Evolutionary conservation across 1,140 invertebrate species (phyloP), one percentile per base, ranked within the genome.

Genomic region (Calephelis nemesis): DNA sequence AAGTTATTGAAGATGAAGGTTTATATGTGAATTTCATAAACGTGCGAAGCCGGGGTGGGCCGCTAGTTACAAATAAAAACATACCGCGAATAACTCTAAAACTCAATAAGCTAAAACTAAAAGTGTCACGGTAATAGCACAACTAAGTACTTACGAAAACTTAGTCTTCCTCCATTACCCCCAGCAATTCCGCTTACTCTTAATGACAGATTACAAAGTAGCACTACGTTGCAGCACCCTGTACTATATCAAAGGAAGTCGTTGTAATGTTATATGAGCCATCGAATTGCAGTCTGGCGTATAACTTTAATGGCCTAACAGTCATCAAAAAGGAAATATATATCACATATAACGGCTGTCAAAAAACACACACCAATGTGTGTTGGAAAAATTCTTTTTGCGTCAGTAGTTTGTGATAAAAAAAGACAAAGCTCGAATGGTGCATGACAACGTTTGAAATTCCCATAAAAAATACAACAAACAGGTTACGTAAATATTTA

Each of bases 381-480:
- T 15, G 40, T 67, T 54, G n/a, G 58, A 60, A 58, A 60, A 60
- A 40, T n/a, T 40, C 30, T 40, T 58, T 66, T 66, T 45, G 19
- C 50, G 49, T 54, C 48, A n/a, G n/a, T 47, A 47, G 42, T 63
- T 63, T 63, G 62, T 63, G 62, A 11, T 19, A 63, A 63, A 63
- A 63, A 10, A 30, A n/a, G 47, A 63, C 42, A 47, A 47, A 47
- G 62, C 11, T 15, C 42, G 62, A 47, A 47, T 48, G 9, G 48
- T 65, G 49, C 69, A 64, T 54, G 54, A 67, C 49, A 66, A 74
- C 60, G 70, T 60, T 72, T 69, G 50, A 54, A 54, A 54, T 54
- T 54, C 19, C 15, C 50, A 52, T 52, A 52, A 52, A n/a, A 52
- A 52, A 52, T 12, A 12, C n/a, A 52, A 52, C 50, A 52, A 52